Percentiles rank a stretch among this genome's conserved stretches.
Conservation (phyloP, 2,113 vertebrate genomes). For the Paradisaea rubra region DNA sequence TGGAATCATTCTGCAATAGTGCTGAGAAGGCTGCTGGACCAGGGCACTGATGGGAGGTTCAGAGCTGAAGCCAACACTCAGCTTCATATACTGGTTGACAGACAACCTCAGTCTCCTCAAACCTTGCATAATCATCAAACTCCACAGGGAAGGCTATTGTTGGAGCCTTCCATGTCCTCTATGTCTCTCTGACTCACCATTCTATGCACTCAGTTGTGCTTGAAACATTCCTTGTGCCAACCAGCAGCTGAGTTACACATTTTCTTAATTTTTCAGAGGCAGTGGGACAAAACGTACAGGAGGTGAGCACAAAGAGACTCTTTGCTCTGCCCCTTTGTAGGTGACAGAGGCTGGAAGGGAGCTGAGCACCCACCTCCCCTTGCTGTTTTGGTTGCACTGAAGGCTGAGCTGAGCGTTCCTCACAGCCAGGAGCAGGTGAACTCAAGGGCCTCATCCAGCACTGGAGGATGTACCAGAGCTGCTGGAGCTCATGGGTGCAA, state of each 20-base stretch:
- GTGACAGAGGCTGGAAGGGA: not conserved
- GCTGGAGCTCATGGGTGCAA: not conserved
- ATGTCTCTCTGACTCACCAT: not conserved
- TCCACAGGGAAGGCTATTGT: not conserved
- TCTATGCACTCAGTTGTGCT: not conserved
- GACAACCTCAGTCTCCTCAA: not conserved
- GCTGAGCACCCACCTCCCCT: not conserved
- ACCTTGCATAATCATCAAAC: not conserved
- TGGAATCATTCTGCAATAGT: not conserved
- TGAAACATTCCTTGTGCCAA: not conserved
- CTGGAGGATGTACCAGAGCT: not conserved
- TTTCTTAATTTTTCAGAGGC: not conserved
- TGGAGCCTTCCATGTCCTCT: not conserved
- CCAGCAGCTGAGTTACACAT: not conserved
- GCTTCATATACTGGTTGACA: not conserved
- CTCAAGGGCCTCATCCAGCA: rapidly evolving
- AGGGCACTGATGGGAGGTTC: not conserved
- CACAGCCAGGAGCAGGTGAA: not conserved
- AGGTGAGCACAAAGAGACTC: not conserved
- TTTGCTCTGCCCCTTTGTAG: not conserved
- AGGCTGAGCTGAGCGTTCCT: rapidly evolving
- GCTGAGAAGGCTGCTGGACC: not conserved
- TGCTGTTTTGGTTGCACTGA: not conserved
- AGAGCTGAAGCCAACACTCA: not conserved
- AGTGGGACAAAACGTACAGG: rapidly evolving